Evolutionary conservation across 2,113 vertebrate genomes (phyloP).

Genomic region (Spilogale gracilis): DNA sequence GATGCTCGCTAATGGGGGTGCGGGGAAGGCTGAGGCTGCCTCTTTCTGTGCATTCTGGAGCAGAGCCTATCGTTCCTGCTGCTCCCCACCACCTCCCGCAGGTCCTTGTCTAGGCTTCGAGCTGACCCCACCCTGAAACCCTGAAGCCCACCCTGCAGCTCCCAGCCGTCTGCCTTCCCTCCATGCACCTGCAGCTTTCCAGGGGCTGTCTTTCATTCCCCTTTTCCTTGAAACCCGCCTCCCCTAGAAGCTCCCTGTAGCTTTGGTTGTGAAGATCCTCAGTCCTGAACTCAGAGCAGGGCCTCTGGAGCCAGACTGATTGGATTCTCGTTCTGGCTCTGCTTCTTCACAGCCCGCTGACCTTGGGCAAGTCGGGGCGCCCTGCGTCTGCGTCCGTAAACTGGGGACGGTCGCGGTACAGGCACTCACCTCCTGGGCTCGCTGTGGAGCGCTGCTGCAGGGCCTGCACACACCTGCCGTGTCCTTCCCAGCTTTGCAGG

Average conservation of each 20-base stretch:
- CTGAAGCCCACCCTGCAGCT: not conserved
- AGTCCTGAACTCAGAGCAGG: not conserved
- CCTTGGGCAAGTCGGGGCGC: fast-evolving
- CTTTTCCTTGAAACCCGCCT: not conserved
- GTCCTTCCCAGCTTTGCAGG: not conserved
- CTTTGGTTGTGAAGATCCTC: not conserved
- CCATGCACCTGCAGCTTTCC: not conserved
- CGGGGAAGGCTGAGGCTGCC: fast-evolving
- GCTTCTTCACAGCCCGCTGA: fast-evolving
- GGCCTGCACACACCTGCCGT: not conserved
- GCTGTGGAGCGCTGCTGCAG: fast-evolving
- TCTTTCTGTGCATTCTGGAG: not conserved
- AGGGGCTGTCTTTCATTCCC: not conserved
- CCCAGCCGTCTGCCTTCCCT: not conserved
- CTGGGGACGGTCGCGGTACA: fast-evolving
- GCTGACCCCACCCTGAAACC: not conserved
- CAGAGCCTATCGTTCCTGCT: fast-evolving
- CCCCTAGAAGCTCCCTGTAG: no score
- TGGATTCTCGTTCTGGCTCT: not conserved
- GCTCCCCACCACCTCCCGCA: not conserved
- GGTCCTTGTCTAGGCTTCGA: not conserved
- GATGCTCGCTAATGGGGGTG: fast-evolving
- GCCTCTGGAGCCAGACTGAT: not conserved
- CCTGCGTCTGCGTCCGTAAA: not conserved
- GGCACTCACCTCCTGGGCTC: not conserved